Conservation (phyloP, 2,113 vertebrate genomes). For the Equus quagga region DNA sequence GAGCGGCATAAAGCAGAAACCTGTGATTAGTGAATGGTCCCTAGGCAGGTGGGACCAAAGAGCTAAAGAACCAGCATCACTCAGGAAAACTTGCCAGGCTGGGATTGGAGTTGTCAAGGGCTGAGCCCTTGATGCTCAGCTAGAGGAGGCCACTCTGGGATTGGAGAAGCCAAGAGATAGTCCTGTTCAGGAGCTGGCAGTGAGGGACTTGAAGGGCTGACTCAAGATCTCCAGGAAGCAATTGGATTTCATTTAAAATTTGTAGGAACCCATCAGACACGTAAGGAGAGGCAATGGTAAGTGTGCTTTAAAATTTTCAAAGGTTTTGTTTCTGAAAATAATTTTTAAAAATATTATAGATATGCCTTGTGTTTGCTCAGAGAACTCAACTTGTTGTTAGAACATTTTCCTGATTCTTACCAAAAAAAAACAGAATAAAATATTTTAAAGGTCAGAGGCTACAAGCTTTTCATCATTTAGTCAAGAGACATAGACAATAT, state of each 20-base stretch:
- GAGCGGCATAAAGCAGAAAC: background rate
- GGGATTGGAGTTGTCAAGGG: background rate
- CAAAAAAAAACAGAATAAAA: background rate
- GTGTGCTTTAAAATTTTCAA: background rate
- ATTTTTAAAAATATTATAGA: background rate
- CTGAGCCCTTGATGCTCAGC: background rate
- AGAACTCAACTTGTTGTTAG: background rate
- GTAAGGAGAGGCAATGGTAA: background rate
- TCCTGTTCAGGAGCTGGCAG: background rate
- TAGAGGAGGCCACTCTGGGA: background rate
- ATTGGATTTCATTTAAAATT: background rate
- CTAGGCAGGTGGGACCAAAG: background rate
- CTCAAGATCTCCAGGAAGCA: background rate
- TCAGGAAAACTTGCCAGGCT: background rate
- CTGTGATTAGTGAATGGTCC: background rate
- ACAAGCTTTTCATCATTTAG: slow-evolving; percentile 33
- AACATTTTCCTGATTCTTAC: slow-evolving; percentile 12
- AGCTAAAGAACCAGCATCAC: background rate
- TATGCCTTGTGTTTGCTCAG: slow-evolving; percentile 15
- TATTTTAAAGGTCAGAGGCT: slow-evolving; percentile 50
- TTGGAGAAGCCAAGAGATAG: background rate
- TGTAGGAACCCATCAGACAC: background rate
- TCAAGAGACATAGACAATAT: slow-evolving; percentile 20
- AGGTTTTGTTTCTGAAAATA: background rate
- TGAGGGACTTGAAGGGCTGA: background rate